Base-by-base conservation (phyloP, 2,888 invertebrate species). In the Chymomyza caudatula region DNA sequence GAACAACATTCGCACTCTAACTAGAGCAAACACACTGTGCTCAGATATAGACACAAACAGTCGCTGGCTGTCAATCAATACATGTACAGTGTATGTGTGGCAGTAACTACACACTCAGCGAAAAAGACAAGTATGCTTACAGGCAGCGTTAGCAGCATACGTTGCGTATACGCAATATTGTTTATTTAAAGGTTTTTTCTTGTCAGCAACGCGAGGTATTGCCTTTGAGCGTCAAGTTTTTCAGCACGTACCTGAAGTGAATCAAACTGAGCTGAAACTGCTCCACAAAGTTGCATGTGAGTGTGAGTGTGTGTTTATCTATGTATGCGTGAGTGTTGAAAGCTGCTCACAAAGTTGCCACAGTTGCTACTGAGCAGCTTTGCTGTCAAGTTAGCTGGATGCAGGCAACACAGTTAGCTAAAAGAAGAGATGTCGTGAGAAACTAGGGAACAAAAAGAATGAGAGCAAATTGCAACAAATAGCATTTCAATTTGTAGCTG, bases 181-280 rank as follows among this genome's bases (percentile, higher is more conserved):
- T 77, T 73, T 76, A 72, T 78, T 76, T 82, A 74, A 79, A 83
- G 83, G 61, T 70, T 79, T 76, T 80, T 69, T 66, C 62, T 70
- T 65, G 55, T 57, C 47, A 47, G 61, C 53, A 11, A 47, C 47
- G 47, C 25, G 25, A 2, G 19, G n/a, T n/a, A 53, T 53, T 53
- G 53, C 53, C 53, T 53, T 53, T 53, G 53, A 53, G 53, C n/a
- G n/a, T 51, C 60, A 69, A 80, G 82, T 66, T 80, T 80, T 78
- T 77, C 73, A 73, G 81, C 78, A 81, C 81, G 78, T 81, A 59
- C 19, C 47, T 67, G 73, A 63, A 19, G 5, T 5, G 15, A 13
- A 15, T 17, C 43, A 42, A 56, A n/a, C 13, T 13, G 23, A 22
- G 19, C 52, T 4, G 11, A 13, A 52, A 52, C 47, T 17, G 11